Percentiles rank a stretch among this genome's conserved stretches.
These are phyloP conservation scores for Malurus leucopterus DNA, from an alignment of 2,797 vertebrate species.

Conservation along the genomic window DNA sequence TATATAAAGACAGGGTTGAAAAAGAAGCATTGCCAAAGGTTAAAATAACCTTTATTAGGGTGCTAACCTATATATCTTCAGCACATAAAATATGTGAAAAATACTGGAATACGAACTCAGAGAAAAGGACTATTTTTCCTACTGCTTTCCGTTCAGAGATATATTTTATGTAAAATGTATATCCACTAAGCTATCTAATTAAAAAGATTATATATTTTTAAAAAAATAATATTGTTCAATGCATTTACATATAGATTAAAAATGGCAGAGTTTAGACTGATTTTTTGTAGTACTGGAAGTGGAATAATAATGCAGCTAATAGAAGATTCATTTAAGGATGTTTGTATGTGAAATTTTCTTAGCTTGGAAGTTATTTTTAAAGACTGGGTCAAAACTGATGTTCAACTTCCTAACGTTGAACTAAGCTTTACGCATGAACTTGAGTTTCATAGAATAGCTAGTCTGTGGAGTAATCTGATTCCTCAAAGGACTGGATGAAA, in stretches of 20 bases:
- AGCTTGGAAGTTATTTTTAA: not conserved
- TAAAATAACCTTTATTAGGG: slow-evolving; percentile 26
- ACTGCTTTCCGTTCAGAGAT: not conserved
- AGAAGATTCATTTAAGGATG: not conserved
- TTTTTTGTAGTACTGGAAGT: not conserved
- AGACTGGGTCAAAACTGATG: not conserved
- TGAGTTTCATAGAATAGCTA: not conserved
- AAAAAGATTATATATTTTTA: not conserved
- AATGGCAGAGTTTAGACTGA: not conserved
- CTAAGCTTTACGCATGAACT: not conserved
- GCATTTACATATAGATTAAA: not conserved
- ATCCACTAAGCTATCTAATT: not conserved
- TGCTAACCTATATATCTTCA: slow-evolving; percentile 22
- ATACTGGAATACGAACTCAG: not conserved
- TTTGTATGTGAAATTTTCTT: not conserved
- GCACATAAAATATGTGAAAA: slow-evolving; percentile 8
- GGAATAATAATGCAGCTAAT: not conserved
- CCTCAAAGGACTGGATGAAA: not conserved
- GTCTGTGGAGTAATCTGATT: not conserved
- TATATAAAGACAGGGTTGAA: not conserved
- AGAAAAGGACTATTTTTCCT: not conserved
- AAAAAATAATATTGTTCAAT: not conserved
- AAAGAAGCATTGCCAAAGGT: slow-evolving; percentile 21
- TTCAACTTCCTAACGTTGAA: not conserved
- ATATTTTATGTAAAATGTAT: not conserved